Percentiles rank a stretch among this genome's conserved stretches.
These are phyloP conservation scores for Oenanthe oenanthe DNA, from an alignment of 2,113 vertebrate genomes.

Conservation along the genomic window DNA sequence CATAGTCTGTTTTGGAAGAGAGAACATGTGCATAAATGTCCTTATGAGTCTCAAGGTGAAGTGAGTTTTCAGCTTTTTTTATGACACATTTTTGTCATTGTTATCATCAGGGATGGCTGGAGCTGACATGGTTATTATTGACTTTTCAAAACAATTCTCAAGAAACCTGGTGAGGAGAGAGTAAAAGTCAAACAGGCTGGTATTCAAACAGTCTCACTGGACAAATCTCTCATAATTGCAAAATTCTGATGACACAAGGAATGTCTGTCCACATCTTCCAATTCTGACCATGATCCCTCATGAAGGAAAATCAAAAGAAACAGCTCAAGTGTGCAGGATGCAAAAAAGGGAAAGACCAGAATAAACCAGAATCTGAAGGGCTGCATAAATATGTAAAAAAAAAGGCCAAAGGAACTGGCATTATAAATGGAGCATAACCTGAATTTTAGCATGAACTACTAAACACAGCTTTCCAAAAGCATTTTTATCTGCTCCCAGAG, in stretches of 20 bases:
- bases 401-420: not conserved
- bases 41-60: conserved; percentile 8
- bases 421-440: not conserved
- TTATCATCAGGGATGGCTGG: not conserved
- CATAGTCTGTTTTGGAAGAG: not conserved
- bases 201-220: not conserved
- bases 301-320: not conserved
- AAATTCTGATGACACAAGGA: not conserved
- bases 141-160: conserved; percentile 10
- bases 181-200: not conserved
- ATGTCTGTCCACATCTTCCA: not conserved
- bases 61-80: not conserved
- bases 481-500: not conserved
- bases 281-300: not conserved
- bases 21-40: not conserved
- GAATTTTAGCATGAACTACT: not conserved
- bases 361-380: not conserved
- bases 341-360: not conserved
- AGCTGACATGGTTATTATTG: conserved; percentile 18
- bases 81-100: not conserved
- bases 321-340: not conserved
- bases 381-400: not conserved
- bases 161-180: not conserved
- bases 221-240: not conserved
- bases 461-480: not conserved